Base-by-base conservation (phyloP, 2,113 vertebrate species). In the Coturnix japonica region DNA sequence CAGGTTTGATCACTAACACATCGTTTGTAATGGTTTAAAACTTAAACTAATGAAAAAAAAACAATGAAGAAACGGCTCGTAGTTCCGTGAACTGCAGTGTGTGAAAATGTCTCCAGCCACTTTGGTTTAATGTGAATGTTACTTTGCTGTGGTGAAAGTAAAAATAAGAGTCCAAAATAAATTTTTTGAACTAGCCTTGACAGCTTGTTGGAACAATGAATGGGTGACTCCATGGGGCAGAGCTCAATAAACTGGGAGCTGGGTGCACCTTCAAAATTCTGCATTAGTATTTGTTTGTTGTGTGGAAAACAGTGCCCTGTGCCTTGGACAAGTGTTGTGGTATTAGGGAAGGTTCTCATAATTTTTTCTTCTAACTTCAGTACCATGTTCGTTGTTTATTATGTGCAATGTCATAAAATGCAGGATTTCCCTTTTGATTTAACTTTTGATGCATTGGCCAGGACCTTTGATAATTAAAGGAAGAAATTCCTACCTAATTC, bases 391-490 rank as follows among this genome's bases (percentile, higher is more conserved):
- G 10, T 51, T 79, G n/a, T 64, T 84, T 84, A 81, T 61, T 59
- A 54, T 47, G 14, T 47, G 14, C 37, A 69, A 2, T 66, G n/a
- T 79, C 54, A 59, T 51, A 71, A 90, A 78, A 44, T 30, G 16
- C 61, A 90, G 54, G 28, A 18, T 95, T 84, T 84, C 81, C 31
- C 44, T 93, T 87, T 79, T 78, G 59, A 57, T 94, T 69, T 53
- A 33, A n/a, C 37, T 88, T 86, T 66, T 87, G 66, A 22, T 73
- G 70, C 49, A 81, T 60, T 81, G 85, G 41, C 35, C 31, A 33
- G n/a, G 30, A 83, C 17, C 39, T 93, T 83, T 64, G 60, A 49
- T 16, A 75, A 51, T 28, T 28, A 66, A 72, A 35, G 11, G 46
- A 84, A 39, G 7, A 9, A 51, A 25, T 73, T 63, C 51, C 43